Percentiles rank a stretch among this genome's conserved stretches.
phyloP scores from a whole-genome alignment of 1,140 invertebrate species.

The Bombyx mandarina region DNA sequence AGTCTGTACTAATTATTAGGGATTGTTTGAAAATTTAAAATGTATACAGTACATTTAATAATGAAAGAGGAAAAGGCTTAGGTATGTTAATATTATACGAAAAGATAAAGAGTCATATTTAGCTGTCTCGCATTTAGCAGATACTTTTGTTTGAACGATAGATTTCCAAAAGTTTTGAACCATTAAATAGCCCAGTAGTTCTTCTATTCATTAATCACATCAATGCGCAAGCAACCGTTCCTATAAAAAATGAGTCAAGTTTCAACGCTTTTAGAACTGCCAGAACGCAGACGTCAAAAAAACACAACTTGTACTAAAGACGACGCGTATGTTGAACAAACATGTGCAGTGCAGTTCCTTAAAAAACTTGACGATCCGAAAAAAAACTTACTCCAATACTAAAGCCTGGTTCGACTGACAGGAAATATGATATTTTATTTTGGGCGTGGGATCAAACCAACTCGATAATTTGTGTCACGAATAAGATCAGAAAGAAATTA shows the following conservation, averaged over 20 bases:
- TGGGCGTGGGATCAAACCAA: conserved; percentile 66
- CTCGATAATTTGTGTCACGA: conserved; percentile 63
- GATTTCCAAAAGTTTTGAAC: background rate
- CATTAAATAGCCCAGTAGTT: background rate
- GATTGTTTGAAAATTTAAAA: too few species aligned
- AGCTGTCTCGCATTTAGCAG: too few species aligned
- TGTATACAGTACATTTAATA: too few species aligned
- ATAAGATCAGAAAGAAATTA: conserved; percentile 48
- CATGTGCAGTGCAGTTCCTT: conserved; percentile 62
- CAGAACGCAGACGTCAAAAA: conserved; percentile 35
- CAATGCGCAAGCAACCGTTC: background rate
- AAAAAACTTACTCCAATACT: conserved; percentile 57
- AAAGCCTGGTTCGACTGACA: conserved; percentile 56
- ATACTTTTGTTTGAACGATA: background rate
- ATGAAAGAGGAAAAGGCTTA: too few species aligned
- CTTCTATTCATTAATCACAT: too few species aligned
- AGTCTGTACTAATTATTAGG: too few species aligned
- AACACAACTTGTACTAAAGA: conserved; percentile 30
- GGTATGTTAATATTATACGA: too few species aligned
- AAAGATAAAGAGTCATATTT: too few species aligned
- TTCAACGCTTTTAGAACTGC: conserved; percentile 6
- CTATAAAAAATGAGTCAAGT: conserved; percentile 4
- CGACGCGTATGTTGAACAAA: conserved; percentile 54
- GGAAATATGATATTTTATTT: conserved; percentile 71
- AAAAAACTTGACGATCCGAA: conserved; percentile 54